Base-by-base conservation (phyloP, 2,888 invertebrate species). In the Brenthis hecate region DNA sequence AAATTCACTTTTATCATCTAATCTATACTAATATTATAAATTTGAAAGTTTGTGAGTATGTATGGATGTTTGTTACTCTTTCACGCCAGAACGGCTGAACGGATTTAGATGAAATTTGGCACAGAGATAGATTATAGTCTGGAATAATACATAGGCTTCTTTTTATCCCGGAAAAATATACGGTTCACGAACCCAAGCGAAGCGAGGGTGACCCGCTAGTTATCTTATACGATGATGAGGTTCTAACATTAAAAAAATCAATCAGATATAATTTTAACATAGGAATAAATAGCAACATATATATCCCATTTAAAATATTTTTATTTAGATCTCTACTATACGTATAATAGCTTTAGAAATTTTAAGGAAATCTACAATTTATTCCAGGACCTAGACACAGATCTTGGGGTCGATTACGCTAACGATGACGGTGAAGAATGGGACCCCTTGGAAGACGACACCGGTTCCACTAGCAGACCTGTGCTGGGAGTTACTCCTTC, bases 381-480 rank as follows among this genome's bases (percentile, higher is more conserved):
- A 54, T 61, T 70, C 19, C 65, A 76, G 75, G 75, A 76, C 2
- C 54, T 69, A 55, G 75, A 74, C 32, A 67, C 48, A 14, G 75
- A 75, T 16, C 6, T 65, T 0, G 57, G 53, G 4, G 72, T 72
- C 1, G 74, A 90, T 63, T 89, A 91, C 72, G 83, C 85, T 4
- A 86, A 85, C 77, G 87, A 90, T 63, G 85, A 75, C n/a, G 82
- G 82, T 23, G 84, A 86, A 54, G 76, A 77, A 3, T 80, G 84
- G 75, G 85, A 85, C 56, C 76, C 78, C 0, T 71, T 83, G 2
- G 85, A 86, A 8, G 86, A 83, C 4, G 71, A 80, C 43, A 75
- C 74, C 43, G 77, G 79, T 13, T 78, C 80, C 13, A 84, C 85
- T 0, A 62, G 75, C 13, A 83, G 80, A 61, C 81, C 86, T 0